These are phyloP conservation scores for Egretta garzetta DNA, from an alignment of 2,113 vertebrate genomes.

Conservation along the genomic window DNA sequence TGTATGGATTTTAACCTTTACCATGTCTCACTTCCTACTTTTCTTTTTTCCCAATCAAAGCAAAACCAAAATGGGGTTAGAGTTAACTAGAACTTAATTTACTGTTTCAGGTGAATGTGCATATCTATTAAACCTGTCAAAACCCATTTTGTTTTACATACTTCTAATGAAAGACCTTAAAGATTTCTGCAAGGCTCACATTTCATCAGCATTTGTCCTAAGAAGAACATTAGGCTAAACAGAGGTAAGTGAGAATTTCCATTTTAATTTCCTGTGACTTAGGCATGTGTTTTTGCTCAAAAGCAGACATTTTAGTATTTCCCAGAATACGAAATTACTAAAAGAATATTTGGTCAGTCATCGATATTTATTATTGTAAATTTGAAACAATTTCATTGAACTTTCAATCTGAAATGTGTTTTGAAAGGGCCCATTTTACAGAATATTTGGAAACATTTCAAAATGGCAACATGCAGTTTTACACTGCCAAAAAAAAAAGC, in stretches of 20 bases:
- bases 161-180: neutral
- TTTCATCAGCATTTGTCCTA: neutral
- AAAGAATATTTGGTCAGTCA: neutral
- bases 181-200: neutral
- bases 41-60: neutral
- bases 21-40: neutral
- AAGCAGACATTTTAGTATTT: neutral
- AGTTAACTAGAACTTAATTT: neutral
- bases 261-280: neutral
- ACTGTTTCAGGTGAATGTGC: neutral
- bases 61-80: neutral
- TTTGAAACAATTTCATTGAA: neutral
- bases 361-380: neutral
- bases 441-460: neutral
- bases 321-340: neutral
- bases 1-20: neutral
- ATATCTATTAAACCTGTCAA: neutral
- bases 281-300: neutral
- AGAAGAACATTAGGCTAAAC: neutral
- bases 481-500: neutral
- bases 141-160: neutral
- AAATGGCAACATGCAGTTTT: neutral
- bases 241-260: neutral
- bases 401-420: neutral
- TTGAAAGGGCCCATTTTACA: neutral